Conservation (phyloP, 2,888 invertebrate species). For the Diarsia mendica region DNA sequence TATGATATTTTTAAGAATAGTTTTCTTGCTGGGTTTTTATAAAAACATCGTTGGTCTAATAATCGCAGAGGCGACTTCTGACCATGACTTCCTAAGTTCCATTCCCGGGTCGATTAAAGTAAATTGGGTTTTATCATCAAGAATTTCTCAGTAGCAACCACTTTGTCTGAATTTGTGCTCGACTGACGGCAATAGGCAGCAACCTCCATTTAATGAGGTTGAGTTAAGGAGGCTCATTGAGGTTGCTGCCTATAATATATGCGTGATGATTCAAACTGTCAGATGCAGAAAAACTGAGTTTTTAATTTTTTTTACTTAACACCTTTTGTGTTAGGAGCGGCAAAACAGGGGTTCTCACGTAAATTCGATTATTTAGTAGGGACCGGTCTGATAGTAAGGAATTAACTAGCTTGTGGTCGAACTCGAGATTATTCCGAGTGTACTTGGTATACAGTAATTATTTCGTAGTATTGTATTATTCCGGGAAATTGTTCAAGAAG, state of each 20-base stretch:
- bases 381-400: conserved; percentile 45
- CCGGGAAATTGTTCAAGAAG: conserved; percentile 1
- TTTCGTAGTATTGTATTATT: conserved; percentile 37
- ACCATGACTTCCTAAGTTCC: neutral
- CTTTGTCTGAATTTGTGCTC: neutral
- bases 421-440: conserved; percentile 36
- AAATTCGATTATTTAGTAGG: conserved; percentile 62
- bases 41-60: neutral
- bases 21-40: too few species aligned
- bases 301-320: neutral
- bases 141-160: neutral
- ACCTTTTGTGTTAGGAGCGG: neutral
- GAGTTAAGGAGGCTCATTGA: too few species aligned
- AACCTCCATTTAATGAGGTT: too few species aligned
- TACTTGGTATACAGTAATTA: conserved; percentile 42
- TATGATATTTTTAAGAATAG: too few species aligned
- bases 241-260: neutral
- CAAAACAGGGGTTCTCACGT: conserved; percentile 40
- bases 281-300: neutral
- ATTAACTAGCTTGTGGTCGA: conserved; percentile 56
- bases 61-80: neutral
- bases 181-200: too few species aligned
- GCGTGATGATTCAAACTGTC: neutral
- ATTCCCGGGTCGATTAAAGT: neutral
- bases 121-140: neutral